phyloP scores from a whole-genome alignment of 2,797 vertebrate species.

The Mormyrus hasselquistii region DNA sequence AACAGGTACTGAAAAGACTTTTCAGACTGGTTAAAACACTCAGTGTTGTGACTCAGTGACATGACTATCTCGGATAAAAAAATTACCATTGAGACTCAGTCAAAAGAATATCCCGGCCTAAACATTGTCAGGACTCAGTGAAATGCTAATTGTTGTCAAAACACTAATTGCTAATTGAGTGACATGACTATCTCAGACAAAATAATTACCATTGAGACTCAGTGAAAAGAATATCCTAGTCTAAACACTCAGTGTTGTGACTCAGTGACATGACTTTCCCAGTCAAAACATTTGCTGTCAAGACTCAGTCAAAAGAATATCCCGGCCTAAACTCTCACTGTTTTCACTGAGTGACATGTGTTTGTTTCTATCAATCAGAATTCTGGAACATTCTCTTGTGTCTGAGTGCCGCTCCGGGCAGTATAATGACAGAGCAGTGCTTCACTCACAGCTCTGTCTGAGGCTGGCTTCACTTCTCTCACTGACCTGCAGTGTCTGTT shows the following conservation, averaged over 20 bases:
- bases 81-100: too few species aligned
- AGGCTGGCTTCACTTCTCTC: background rate
- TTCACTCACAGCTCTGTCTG: background rate
- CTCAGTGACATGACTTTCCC: background rate
- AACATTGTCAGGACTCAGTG: background rate
- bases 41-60: background rate
- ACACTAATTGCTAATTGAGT: background rate
- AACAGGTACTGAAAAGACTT: background rate
- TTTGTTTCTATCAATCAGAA: background rate
- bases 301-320: background rate
- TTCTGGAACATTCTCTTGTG: background rate
- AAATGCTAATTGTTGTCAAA: background rate
- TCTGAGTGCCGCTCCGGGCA: background rate
- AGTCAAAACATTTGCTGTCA: background rate
- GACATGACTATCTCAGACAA: background rate
- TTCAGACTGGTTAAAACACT: background rate
- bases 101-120: too few species aligned
- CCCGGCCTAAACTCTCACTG: background rate
- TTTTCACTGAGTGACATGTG: background rate
- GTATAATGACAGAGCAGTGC: background rate
- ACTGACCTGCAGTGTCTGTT: background rate
- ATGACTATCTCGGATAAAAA: background rate
- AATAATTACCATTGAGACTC: background rate
- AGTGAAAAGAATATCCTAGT: background rate
- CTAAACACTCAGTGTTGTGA: background rate